Conservation (phyloP, 2,888 invertebrate genomes). For the Ophion ellenae region DNA sequence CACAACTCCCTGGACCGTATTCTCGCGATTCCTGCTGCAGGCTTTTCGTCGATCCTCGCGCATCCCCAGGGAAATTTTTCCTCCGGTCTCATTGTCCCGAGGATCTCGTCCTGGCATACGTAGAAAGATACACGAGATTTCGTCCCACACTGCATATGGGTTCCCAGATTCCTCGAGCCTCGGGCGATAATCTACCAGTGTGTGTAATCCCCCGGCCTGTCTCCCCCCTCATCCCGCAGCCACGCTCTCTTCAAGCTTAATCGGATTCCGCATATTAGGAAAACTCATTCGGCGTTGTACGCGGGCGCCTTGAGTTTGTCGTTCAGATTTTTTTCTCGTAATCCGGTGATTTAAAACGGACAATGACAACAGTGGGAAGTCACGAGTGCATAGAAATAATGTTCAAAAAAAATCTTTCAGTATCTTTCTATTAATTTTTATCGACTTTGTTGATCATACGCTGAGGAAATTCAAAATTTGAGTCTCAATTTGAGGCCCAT, state of each 20-base stretch:
- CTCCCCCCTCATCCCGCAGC: not conserved
- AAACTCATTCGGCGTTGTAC: conserved; percentile 49
- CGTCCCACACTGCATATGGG: conserved; percentile 45
- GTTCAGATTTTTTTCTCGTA: conserved; percentile 45
- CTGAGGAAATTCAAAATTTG: too few species aligned
- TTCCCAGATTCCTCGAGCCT: conserved; percentile 45
- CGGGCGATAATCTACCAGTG: conserved; percentile 53
- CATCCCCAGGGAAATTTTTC: conserved; percentile 18
- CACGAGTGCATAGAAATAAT: not conserved
- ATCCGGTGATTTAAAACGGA: conserved; percentile 52
- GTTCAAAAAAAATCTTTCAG: conserved; percentile 3
- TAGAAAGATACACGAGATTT: conserved; percentile 33
- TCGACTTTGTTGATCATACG: not conserved
- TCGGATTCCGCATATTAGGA: conserved; percentile 65
- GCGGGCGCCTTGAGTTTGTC: conserved; percentile 33
- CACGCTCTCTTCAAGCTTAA: conserved; percentile 38
- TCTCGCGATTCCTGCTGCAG: conserved; percentile 7
- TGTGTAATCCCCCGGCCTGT: conserved; percentile 36
- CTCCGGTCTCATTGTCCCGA: conserved; percentile 20
- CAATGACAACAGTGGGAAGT: conserved; percentile 36
- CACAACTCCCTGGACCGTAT: not conserved
- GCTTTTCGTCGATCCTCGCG: conserved; percentile 9
- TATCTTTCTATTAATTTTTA: not conserved
- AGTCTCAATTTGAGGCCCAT: too few species aligned
- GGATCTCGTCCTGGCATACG: conserved; percentile 13